phyloP scores from a whole-genome alignment of 2,888 invertebrate species.

The Drosophila mulleri region DNA sequence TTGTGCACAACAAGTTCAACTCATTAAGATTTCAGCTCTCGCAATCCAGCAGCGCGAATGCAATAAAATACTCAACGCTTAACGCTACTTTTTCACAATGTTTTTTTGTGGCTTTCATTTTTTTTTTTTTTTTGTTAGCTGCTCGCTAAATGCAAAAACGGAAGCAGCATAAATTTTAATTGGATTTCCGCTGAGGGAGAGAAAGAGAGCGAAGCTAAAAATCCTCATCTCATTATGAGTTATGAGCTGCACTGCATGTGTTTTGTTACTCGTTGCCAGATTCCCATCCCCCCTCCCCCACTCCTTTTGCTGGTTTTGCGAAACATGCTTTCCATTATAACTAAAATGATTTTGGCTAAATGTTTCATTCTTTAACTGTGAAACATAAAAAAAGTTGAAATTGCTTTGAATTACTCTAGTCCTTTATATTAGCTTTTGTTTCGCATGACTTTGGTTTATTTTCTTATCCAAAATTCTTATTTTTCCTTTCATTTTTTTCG shows the following conservation, averaged over 20 bases:
- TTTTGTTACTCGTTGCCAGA: neutral
- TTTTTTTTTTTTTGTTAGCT: conserved; percentile 41
- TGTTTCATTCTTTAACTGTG: conserved; percentile 43
- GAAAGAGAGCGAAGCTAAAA: conserved; percentile 8
- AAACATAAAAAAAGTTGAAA: conserved; percentile 18
- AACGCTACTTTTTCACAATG: conserved; percentile 17
- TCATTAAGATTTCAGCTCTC: conserved; percentile 14
- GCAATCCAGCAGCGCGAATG: conserved; percentile 25
- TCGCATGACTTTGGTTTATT: no score
- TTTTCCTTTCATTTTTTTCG: no score
- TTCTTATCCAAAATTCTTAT: no score
- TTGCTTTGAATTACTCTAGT: conserved; percentile 24
- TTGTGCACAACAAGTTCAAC: conserved; percentile 36
- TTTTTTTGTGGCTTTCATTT: conserved; percentile 27
- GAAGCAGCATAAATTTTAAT: conserved; percentile 71
- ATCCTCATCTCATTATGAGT: conserved; percentile 59
- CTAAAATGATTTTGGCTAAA: conserved; percentile 40
- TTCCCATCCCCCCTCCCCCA: neutral
- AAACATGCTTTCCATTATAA: conserved; percentile 11
- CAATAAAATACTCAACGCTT: conserved; percentile 49
- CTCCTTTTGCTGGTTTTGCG: neutral
- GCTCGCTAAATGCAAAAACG: conserved; percentile 47
- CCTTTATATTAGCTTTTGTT: no score
- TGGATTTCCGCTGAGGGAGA: conserved; percentile 55
- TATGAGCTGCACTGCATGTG: conserved; percentile 51